Evolutionary conservation across 2,113 vertebrate genomes (phyloP), one percentile per base, ranked within the genome.

Genomic region (Abramis brama): DNA sequence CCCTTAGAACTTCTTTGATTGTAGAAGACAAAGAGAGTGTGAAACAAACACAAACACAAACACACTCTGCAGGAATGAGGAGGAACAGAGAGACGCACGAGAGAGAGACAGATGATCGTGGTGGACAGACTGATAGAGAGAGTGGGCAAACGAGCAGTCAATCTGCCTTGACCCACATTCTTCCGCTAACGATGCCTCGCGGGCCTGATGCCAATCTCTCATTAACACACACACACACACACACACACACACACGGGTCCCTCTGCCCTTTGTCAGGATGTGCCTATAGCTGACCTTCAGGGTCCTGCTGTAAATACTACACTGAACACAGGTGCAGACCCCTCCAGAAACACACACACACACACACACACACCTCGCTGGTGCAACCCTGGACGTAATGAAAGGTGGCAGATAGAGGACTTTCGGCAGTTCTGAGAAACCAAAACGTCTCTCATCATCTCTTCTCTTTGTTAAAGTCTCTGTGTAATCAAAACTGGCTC

Each of bases 351-450:
- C 90, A 86, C 11, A 91, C 93, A 75, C 87, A 83, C 68, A 30
- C 30, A 76, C 80, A 71, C 75, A 84, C 76, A 52, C 82, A 74
- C 76, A 81, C 52, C 13, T 75, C 66, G 76, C 66, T 73, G 47
- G 43, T 39, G 62, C 57, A 78, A 91, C 93, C 91, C 93, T 94
- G 95, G 94, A 97, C 96, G 91, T 97, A 97, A 97, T 95, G 93
- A 86, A 91, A 92, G 94, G 93, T 96, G 96, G 96, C 96, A 97
- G 96, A 94, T 95, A 94, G 93, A 95, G 92, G 86, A 52, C 75
- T 77, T 50, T 50, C 73, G 1, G 73, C 6, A 75, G 23, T 50
- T 75, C 73, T 75, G 73, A 50, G 73, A 75, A 47, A 50, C 43
- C 73, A 75, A 43, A 73, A 73, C 11, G 39, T n/a, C 70, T 73